phyloP scores from a whole-genome alignment of 2,797 vertebrate species.

The Babyrousa celebensis region DNA sequence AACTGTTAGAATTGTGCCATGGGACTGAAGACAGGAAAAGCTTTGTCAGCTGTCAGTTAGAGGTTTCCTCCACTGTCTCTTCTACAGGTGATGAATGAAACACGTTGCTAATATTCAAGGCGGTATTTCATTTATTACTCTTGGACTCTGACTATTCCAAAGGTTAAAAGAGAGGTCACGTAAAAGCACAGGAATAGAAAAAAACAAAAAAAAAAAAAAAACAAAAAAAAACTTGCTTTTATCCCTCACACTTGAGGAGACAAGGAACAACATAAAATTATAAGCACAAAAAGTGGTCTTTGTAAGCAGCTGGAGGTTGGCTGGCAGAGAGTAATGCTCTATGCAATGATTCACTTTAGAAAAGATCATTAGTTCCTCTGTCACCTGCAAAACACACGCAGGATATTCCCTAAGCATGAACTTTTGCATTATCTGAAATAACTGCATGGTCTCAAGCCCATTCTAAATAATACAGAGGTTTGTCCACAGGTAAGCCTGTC shows the following conservation, averaged over 20 bases:
- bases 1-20: conserved; percentile 76
- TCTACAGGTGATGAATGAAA: conserved; percentile 64
- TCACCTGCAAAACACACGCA: background rate
- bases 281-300: background rate
- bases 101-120: background rate
- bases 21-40: conserved; percentile 75
- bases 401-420: background rate
- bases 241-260: background rate
- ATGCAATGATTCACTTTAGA: background rate
- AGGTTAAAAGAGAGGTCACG: background rate
- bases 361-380: conserved; percentile 22
- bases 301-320: background rate
- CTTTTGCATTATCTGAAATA: conserved; percentile 10
- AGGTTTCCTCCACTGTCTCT: conserved; percentile 21
- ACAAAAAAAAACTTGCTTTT: background rate
- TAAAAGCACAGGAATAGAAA: background rate
- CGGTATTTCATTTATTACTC: background rate
- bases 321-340: background rate
- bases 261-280: background rate
- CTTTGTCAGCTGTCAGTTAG: conserved; percentile 84
- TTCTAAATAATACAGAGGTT: background rate
- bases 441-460: background rate
- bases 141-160: background rate
- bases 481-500: background rate
- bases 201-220: background rate